phyloP scores from a whole-genome alignment of 2,113 vertebrate genomes.

The Buteo buteo region DNA sequence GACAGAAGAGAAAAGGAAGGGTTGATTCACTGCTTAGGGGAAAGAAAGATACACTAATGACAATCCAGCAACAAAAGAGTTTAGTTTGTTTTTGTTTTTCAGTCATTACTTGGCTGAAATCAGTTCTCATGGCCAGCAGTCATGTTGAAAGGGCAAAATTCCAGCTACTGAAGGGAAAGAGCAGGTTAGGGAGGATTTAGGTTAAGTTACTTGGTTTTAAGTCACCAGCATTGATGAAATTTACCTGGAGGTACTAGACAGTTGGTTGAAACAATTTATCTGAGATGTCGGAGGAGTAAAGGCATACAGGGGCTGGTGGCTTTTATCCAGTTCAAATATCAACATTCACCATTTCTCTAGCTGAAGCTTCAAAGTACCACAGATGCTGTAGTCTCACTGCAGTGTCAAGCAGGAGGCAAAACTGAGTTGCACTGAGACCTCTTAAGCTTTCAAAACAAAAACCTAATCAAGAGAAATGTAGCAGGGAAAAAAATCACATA shows the following conservation, averaged over 20 bases:
- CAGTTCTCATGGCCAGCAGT: not conserved
- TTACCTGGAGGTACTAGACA: not conserved
- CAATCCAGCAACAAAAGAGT: not conserved
- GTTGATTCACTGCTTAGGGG: not conserved
- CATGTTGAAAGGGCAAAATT: not conserved
- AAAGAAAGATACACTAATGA: not conserved
- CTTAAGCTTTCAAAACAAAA: not conserved
- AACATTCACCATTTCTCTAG: not conserved
- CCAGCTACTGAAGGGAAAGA: not conserved
- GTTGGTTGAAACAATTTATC: not conserved
- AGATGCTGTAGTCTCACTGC: not conserved
- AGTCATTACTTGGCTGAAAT: not conserved
- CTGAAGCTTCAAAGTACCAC: not conserved
- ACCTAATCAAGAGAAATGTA: not conserved
- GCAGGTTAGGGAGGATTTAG: not conserved
- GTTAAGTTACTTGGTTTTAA: not conserved
- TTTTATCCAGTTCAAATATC: not conserved
- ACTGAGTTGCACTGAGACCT: not conserved
- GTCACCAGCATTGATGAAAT: not conserved
- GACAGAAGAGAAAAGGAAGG: not conserved
- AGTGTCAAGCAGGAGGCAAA: not conserved
- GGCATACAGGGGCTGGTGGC: not conserved
- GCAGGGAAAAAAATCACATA: accelerated
- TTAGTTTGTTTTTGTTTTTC: not conserved
- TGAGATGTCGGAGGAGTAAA: not conserved